These are phyloP conservation scores for Cyanocitta stelleri DNA, from an alignment of 2,113 vertebrate species.

Conservation along the genomic window DNA sequence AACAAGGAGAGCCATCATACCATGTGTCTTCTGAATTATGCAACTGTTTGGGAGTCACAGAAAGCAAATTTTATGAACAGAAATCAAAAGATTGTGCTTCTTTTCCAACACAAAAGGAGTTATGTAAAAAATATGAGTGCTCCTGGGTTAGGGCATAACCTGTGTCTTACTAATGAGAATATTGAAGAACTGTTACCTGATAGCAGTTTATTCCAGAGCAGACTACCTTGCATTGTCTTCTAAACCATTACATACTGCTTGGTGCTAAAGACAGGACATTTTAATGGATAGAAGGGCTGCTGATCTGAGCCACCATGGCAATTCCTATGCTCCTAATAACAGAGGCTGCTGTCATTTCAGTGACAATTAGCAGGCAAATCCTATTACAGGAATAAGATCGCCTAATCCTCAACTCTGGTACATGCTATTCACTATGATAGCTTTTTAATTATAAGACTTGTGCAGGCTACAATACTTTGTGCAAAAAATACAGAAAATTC, in stretches of 20 bases:
- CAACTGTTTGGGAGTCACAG: not conserved
- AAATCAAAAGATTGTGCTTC: not conserved
- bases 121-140: not conserved
- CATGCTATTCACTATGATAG: not conserved
- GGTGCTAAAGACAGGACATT: not conserved
- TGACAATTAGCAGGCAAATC: slow-evolving; percentile 48
- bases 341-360: not conserved
- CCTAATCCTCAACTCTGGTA: not conserved
- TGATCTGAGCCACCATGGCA: not conserved
- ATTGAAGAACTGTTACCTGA: not conserved
- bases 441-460: not conserved
- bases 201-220: not conserved
- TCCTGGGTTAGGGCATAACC: not conserved
- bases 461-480: not conserved
- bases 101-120: not conserved
- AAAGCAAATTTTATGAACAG: not conserved
- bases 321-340: not conserved
- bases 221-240: not conserved
- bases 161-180: not conserved
- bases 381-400: slow-evolving; percentile 18
- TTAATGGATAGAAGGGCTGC: not conserved
- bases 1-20: not conserved
- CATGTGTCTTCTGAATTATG: not conserved
- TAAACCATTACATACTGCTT: not conserved
- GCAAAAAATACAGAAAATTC: not conserved